Evolutionary conservation across 2,113 vertebrate species (phyloP).

Genomic region (Oophaga pumilio): DNA sequence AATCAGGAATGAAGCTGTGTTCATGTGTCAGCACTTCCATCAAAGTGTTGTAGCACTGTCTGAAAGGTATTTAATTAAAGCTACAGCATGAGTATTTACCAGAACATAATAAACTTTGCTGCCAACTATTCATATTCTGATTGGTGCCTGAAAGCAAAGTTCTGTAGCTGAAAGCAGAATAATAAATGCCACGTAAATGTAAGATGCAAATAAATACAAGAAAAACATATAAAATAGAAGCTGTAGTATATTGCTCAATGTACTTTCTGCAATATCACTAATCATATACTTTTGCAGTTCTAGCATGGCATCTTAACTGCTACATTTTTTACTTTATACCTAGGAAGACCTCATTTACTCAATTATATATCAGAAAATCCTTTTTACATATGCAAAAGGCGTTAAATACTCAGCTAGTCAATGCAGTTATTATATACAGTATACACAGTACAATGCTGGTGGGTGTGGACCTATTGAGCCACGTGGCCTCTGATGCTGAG

Average conservation of each 20-base stretch:
- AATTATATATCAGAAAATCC: too few relatives aligned
- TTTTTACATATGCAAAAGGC: too few relatives aligned
- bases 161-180: not conserved
- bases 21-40: slow-evolving; percentile 63
- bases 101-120: slow-evolving; percentile 35
- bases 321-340: too few relatives aligned
- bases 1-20: slow-evolving; percentile 61
- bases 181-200: not conserved
- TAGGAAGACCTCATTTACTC: too few relatives aligned
- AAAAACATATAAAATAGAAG: not conserved
- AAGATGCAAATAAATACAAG: not conserved
- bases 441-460: too few relatives aligned
- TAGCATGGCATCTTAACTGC: too few relatives aligned
- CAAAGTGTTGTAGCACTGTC: slow-evolving; percentile 59
- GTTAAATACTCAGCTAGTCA: too few relatives aligned
- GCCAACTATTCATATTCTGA: not conserved
- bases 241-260: not conserved
- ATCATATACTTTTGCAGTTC: too few relatives aligned
- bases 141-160: not conserved
- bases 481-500: too few relatives aligned
- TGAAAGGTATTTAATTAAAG: slow-evolving; percentile 56
- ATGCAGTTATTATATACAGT: too few relatives aligned
- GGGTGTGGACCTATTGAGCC: too few relatives aligned
- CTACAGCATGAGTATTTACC: slow-evolving; percentile 42
- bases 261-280: too few relatives aligned